Conservation (phyloP, 2,113 vertebrate species). For the Lasiurus cinereus region DNA sequence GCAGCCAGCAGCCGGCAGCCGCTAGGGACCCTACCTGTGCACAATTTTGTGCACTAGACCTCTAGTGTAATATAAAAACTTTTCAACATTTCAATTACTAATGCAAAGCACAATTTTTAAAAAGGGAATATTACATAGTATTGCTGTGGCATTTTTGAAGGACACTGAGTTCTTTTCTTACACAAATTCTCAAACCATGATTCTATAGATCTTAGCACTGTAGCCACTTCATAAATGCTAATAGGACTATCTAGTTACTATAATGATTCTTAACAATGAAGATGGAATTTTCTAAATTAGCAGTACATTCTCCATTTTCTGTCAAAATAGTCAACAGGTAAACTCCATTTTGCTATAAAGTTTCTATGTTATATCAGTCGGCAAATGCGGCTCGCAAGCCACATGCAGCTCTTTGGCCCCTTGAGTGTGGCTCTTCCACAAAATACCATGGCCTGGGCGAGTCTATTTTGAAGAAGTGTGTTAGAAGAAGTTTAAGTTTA, state of each 20-base stretch:
- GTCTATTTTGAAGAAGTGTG: too few relatives aligned
- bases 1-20: too few relatives aligned
- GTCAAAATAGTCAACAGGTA: constrained; percentile 45
- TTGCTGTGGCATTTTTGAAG: constrained; percentile 27
- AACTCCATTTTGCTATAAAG: constrained; percentile 34
- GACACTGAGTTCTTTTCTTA: not conserved
- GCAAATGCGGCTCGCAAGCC: too few relatives aligned
- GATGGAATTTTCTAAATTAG: constrained; percentile 14
- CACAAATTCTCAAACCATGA: constrained; percentile 31
- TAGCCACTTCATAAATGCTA: constrained; percentile 25
- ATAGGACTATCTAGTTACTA: not conserved
- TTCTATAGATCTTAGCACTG: not conserved
- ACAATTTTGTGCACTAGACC: too few relatives aligned
- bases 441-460: too few relatives aligned
- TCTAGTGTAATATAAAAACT: not conserved
- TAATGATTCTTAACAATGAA: constrained; percentile 23
- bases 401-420: too few relatives aligned
- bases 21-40: too few relatives aligned
- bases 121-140: not conserved
- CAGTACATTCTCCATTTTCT: constrained; percentile 23
- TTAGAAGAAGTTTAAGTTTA: too few relatives aligned
- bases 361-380: constrained; percentile 70
- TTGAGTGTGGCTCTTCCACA: too few relatives aligned
- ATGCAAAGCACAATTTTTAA: not conserved
- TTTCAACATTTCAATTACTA: not conserved